phyloP scores from a whole-genome alignment of 2,888 invertebrate species.

The Brachyptera putata region DNA sequence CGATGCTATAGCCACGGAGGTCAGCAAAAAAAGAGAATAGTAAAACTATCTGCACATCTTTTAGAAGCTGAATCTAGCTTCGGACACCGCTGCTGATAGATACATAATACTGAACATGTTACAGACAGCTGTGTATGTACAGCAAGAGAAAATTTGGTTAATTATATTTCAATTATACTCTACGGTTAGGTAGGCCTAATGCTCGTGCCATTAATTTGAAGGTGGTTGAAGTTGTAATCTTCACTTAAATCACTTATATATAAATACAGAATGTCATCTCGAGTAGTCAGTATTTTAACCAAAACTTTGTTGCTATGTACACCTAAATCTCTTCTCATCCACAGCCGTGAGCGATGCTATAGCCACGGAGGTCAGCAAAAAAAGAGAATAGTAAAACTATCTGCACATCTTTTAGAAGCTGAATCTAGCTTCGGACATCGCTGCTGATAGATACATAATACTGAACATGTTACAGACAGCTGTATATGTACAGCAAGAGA shows the following conservation, averaged over 20 bases:
- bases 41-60: conserved; percentile 8
- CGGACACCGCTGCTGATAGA: background rate
- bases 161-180: no score
- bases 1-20: conserved; percentile 21
- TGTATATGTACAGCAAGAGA: background rate
- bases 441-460: background rate
- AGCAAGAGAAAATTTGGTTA: background rate
- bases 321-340: conserved; percentile 31
- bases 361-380: conserved; percentile 28
- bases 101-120: background rate
- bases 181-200: no score
- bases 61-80: conserved; percentile 18
- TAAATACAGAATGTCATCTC: no score
- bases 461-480: background rate
- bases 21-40: conserved; percentile 32
- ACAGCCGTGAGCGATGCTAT: conserved; percentile 22
- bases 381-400: conserved; percentile 30
- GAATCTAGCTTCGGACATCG: conserved; percentile 16
- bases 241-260: no score
- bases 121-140: background rate
- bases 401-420: conserved; percentile 1
- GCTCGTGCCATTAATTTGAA: no score
- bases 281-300: no score
- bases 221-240: no score
- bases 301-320: no score